Base-by-base conservation (phyloP, 2,888 invertebrate genomes). In the Tetrapedia diversipes region DNA sequence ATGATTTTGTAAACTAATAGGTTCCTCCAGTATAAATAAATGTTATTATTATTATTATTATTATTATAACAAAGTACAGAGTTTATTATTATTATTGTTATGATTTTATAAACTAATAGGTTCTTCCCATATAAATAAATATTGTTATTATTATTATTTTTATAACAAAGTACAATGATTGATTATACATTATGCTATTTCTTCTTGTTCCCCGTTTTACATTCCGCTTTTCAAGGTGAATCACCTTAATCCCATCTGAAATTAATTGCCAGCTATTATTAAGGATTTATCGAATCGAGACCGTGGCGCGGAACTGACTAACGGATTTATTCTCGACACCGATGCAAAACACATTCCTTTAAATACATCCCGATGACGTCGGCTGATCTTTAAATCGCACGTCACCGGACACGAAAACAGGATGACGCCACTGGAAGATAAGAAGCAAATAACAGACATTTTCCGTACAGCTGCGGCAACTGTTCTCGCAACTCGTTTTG, bases 381-480 rank as follows among this genome's bases (percentile, higher is more conserved):
- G 32, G 64, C 22, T 54, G 75, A 41, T 70, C 59, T 82, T 82
- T 71, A 60, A 74, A 71, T 65, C 37, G 47, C 66, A 82, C 80
- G 79, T 82, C 78, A 76, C 53, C n/a, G 37, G 47, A 66, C 49
- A 57, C 76, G 22, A 71, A 64, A 78, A 82, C 78, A 73, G 60
- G 41, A 49, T 67, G 61, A 66, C 63, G 70, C 34, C 41, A 61
- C 14, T 54, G 60, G 41, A 39, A 64, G 14, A 37, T 29, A 61
- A 32, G 41, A 7, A 11, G 47, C 14, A 10, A 19, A 29, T 34
- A 45, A 43, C 14, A 24, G 41, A 60, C 32, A 4, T 59, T 49
- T 47, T n/a, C 22, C 19, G 14, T 37, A 51, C 19, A 2, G 3
- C n/a, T 22, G 8, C n/a, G 11, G 0, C 6, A n/a, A 49, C 49